A percentile compares a stretch with the other conserved stretches of the same genome.
Evolutionary conservation across 2,113 vertebrate genomes (phyloP).

Genomic region (Tachycineta bicolor): DNA sequence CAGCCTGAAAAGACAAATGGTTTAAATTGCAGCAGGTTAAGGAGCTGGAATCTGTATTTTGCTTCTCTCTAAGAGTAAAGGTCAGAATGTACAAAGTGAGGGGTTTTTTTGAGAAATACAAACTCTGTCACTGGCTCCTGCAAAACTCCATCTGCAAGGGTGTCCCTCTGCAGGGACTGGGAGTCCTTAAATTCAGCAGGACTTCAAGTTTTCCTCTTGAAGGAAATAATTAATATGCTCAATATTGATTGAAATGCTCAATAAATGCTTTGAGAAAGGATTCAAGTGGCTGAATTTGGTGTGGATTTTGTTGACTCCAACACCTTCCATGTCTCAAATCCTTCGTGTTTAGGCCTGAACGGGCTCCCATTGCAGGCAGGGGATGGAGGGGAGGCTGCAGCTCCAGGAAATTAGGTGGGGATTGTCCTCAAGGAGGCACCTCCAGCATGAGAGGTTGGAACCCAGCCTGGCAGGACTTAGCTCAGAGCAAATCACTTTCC

Average conservation of each 20-base stretch:
- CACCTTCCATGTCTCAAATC: not conserved
- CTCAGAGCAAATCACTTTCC: not conserved
- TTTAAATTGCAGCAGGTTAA: not conserved
- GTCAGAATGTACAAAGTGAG: not conserved
- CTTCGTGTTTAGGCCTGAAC: not conserved
- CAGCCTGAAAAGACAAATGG: not conserved
- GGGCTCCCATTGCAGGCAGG: rapidly evolving
- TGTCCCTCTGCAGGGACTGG: not conserved
- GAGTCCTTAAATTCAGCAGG: not conserved
- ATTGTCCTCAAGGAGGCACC: not conserved
- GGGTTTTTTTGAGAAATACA: not conserved
- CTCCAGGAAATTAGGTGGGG: not conserved
- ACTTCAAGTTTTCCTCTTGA: not conserved
- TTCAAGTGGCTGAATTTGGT: not conserved
- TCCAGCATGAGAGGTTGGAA: not conserved
- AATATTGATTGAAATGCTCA: not conserved
- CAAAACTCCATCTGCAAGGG: not conserved
- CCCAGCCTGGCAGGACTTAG: not conserved
- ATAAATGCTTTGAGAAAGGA: not conserved
- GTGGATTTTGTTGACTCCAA: not conserved
- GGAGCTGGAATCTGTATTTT: not conserved
- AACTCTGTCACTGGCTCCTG: not conserved
- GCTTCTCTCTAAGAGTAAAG: not conserved
- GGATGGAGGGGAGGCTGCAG: not conserved
- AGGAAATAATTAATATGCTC: too few relatives aligned